Base-by-base conservation (phyloP, 2,113 vertebrate genomes). In the Notothenia rossii region DNA sequence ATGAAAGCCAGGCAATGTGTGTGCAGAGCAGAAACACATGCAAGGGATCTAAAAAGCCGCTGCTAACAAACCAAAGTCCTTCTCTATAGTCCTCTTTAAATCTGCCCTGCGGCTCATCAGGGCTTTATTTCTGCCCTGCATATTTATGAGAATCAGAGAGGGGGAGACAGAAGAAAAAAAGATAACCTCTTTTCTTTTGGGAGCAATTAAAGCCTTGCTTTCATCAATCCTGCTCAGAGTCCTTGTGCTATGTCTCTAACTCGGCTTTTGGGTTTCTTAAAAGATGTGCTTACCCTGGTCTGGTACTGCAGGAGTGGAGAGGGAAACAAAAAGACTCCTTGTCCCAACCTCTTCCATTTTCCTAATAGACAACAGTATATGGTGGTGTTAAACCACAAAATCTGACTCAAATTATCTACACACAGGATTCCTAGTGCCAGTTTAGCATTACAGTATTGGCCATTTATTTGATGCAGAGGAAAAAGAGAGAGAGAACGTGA, bases 41-140 rank as follows among this genome's bases (percentile, higher is more conserved):
- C 81, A 76, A 75, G 77, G 83, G 88, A 88, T 90, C 84, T 83
- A 66, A 81, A 7, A 72, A 74, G 81, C n/a, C 43, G 79, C 84
- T 80, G 82, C 90, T 89, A 92, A 91, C 89, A 92, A 91, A 91
- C 91, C 86, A 59, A 75, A 82, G 82, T 92, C 89, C 81, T 77
- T 83, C 73, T 80, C 60, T 13, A 83, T 86, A 86, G 93, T 93
- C 84, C 82, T 83, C 71, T 81, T 83, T 92, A 90, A 90, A 92
- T 95, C 89, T 91, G 89, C 89, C 94, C 94, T 72, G 46, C 61
- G 86, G 91, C 92, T 92, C 75, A 90, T 82, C 70, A 72, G 91
- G 75, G 61, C 80, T 88, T 94, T 91, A 89, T 92, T 94, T 93
- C 90, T 91, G 67, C 66, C n/a, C 91, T 82, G 83, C 83, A 81